A percentile compares a stretch with the other conserved stretches of the same genome.
Conservation (phyloP, 2,113 vertebrate species). For the Balaeniceps rex region DNA sequence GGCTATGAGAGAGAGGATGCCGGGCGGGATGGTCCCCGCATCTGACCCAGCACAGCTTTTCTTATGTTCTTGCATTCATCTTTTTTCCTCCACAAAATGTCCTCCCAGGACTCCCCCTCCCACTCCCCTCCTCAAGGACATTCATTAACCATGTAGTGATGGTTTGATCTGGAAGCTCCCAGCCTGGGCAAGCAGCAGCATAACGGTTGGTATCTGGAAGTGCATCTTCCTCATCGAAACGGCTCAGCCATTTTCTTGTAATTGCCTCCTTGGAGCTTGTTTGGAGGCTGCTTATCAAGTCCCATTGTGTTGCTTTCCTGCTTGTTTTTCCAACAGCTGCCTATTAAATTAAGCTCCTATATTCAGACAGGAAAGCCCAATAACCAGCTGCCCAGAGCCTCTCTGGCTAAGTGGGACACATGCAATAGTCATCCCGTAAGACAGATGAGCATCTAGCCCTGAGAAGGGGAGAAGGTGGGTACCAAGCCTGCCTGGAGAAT, state of each 20-base stretch:
- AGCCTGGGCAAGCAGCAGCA: background rate
- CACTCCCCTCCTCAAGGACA: background rate
- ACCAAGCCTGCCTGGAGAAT: background rate
- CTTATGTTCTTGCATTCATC: background rate
- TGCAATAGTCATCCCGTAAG: background rate
- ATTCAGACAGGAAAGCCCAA: constrained; percentile 23
- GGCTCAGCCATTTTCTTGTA: constrained; percentile 9
- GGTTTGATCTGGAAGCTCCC: background rate
- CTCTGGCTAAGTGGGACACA: constrained; percentile 7
- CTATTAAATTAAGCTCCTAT: constrained; percentile 55
- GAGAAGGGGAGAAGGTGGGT: background rate
- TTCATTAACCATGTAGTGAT: background rate
- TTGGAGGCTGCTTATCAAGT: constrained; percentile 50
- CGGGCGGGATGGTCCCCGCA: background rate
- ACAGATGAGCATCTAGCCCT: background rate
- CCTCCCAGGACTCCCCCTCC: background rate
- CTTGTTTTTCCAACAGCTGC: constrained; percentile 47
- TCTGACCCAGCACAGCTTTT: background rate
- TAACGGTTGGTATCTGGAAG: background rate
- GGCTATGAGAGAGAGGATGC: background rate
- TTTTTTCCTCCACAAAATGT: background rate
- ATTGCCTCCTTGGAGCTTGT: constrained; percentile 28
- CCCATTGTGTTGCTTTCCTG: constrained; percentile 41
- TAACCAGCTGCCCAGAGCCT: constrained; percentile 21
- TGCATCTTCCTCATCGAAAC: background rate